Conservation (phyloP, 1,140 invertebrate species). For the Diorhabda elongata region DNA sequence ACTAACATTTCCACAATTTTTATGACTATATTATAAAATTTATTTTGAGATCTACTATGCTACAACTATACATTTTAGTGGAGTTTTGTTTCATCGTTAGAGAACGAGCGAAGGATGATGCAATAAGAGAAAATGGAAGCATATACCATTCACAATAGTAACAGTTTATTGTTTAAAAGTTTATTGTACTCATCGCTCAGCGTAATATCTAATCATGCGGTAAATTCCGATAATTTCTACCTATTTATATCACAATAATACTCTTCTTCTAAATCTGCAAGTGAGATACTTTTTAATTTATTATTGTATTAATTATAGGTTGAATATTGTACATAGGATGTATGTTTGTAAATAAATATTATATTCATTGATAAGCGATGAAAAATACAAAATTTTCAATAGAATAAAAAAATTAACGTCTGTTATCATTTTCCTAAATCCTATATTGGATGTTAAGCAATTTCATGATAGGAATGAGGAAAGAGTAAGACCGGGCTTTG, state of each 20-base stretch:
- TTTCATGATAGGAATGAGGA: too few relatives aligned
- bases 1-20: too few relatives aligned
- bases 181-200: too few relatives aligned
- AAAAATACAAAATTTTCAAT: slow-evolving; percentile 44
- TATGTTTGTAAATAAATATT: slow-evolving; percentile 53
- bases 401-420: slow-evolving; percentile 43
- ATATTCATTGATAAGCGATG: slow-evolving; percentile 44
- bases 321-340: slow-evolving; percentile 44
- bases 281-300: slow-evolving; percentile 35
- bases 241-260: slow-evolving; percentile 19
- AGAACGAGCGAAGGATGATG: too few relatives aligned
- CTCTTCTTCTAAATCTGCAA: slow-evolving; percentile 22
- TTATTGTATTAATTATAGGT: slow-evolving; percentile 37
- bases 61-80: too few relatives aligned
- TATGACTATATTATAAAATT: too few relatives aligned
- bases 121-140: too few relatives aligned
- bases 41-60: too few relatives aligned
- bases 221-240: neutral
- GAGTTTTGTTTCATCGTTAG: too few relatives aligned
- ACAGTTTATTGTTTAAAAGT: too few relatives aligned
- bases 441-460: slow-evolving; percentile 36
- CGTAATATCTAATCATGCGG: neutral
- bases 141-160: too few relatives aligned
- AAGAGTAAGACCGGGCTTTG: too few relatives aligned
- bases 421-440: slow-evolving; percentile 34